Conservation (phyloP, 2,113 vertebrate genomes). For the Vulpes ferrilata region DNA sequence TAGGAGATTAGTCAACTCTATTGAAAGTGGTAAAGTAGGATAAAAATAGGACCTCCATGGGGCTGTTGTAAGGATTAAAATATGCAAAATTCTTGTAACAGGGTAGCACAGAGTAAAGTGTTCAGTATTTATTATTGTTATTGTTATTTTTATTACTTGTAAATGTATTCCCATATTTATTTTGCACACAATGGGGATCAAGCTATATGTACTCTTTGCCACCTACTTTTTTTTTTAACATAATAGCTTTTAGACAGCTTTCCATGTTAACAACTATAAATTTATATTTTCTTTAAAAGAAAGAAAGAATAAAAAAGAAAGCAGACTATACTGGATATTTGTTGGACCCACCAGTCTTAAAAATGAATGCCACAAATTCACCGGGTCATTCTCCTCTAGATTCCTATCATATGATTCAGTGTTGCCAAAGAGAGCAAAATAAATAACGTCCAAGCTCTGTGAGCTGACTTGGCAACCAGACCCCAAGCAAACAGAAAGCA, state of each 20-base stretch:
- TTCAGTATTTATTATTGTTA: background rate
- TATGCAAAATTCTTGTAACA: background rate
- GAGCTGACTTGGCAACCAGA: background rate
- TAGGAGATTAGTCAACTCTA: constrained; percentile 46
- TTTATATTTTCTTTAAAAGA: background rate
- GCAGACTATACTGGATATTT: background rate
- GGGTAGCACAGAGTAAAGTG: background rate
- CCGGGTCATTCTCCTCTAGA: background rate
- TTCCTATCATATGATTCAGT: background rate
- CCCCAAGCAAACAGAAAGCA: background rate
- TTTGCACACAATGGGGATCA: background rate
- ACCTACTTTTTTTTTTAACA: constrained; percentile 4
- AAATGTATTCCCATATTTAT: constrained; percentile 28
- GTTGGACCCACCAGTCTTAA: constrained; percentile 16
- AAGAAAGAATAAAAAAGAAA: constrained; percentile 10
- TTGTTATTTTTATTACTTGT: background rate
- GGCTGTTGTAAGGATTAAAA: background rate
- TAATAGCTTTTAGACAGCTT: constrained; percentile 15
- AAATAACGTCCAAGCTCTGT: background rate
- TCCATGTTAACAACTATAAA: constrained; percentile 29
- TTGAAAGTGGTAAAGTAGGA: constrained; percentile 13
- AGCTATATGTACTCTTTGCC: background rate
- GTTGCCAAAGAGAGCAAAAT: background rate
- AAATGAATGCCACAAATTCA: background rate
- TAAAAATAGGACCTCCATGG: background rate